Evolutionary conservation across 2,888 invertebrate genomes (phyloP), one percentile per base, ranked within the genome.

Genomic region (Phorcus lineatus): DNA sequence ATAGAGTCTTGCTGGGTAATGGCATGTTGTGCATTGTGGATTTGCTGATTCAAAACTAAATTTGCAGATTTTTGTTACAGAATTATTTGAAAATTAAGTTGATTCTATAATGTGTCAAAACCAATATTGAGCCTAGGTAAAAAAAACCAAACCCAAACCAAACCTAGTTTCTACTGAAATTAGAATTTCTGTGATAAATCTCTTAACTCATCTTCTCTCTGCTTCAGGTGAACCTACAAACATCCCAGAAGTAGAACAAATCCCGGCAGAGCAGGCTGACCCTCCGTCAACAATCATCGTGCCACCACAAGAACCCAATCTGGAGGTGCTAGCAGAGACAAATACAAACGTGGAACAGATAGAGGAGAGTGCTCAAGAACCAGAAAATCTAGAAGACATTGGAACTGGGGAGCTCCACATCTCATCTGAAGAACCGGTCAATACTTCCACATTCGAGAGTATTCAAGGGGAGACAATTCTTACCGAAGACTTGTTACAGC

Each of bases 351-450:
- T 24, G 7, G 24, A 24, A 28, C 62, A 62, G 62, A 62, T 62
- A 62, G 24, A 62, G 62, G 62, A 13, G 13, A 24, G 24, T 9
- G 24, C n/a, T 2, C 62, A 24, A 62, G 62, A 28, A 16, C 22
- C 47, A 13, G 47, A 11, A 47, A 11, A 1, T 13, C 28, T 70
- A 7, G 40, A 31, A 70, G 36, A 70, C 70, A 31, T 70, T 7
- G 70, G 70, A 13, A 31, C 19, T 11, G 70, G 70, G 40, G 70
- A 70, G 70, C 70, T 70, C 11, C 70, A 70, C 36, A 70, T 70
- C 70, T 70, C 70, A 2, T 24, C 76, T 2, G 53, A 75, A 24
- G 75, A 53, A 24, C 75, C 47, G 11, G 52, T 47, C 28, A 19
- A 2, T 17, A 47, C 74, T 3, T 55, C 54, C 17, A 53, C 76